phyloP scores from a whole-genome alignment of 2,888 invertebrate genomes.

The Crioceris asparagi region DNA sequence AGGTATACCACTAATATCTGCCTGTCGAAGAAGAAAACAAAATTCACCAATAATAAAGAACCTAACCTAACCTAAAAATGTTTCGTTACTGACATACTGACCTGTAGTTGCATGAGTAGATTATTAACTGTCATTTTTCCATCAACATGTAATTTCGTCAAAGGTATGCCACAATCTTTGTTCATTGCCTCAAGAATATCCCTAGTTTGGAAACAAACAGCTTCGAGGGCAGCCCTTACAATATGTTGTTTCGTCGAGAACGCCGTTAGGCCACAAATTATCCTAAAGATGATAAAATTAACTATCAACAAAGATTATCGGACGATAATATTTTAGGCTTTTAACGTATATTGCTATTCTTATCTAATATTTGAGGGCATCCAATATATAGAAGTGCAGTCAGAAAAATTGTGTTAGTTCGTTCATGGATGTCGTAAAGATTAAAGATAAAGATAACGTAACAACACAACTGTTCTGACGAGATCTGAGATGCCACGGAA shows the following conservation, averaged over 20 bases:
- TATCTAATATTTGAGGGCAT: too few species aligned
- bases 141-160: slow-evolving; percentile 80
- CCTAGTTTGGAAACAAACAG: slow-evolving; percentile 91
- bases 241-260: slow-evolving; percentile 90
- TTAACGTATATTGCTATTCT: too few species aligned
- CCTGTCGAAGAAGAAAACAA: slow-evolving; percentile 32
- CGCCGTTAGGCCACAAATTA: slow-evolving; percentile 88
- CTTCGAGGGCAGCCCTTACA: slow-evolving; percentile 85
- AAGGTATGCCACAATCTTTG: slow-evolving; percentile 78
- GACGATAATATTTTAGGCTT: too few species aligned
- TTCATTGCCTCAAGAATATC: slow-evolving; percentile 93
- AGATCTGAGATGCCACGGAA: too few species aligned
- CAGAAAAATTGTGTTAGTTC: too few species aligned
- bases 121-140: slow-evolving; percentile 87
- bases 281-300: slow-evolving; percentile 37
- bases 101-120: slow-evolving; percentile 87
- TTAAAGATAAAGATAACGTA: too few species aligned
- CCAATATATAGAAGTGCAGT: too few species aligned
- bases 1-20: slow-evolving; percentile 84
- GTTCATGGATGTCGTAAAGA: too few species aligned
- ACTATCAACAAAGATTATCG: too few species aligned
- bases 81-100: slow-evolving; percentile 16
- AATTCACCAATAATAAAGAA: not conserved
- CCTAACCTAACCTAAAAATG: not conserved
- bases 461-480: too few species aligned